Base-by-base conservation (phyloP, 2,888 invertebrate genomes). In the Calameuta filiformis region DNA sequence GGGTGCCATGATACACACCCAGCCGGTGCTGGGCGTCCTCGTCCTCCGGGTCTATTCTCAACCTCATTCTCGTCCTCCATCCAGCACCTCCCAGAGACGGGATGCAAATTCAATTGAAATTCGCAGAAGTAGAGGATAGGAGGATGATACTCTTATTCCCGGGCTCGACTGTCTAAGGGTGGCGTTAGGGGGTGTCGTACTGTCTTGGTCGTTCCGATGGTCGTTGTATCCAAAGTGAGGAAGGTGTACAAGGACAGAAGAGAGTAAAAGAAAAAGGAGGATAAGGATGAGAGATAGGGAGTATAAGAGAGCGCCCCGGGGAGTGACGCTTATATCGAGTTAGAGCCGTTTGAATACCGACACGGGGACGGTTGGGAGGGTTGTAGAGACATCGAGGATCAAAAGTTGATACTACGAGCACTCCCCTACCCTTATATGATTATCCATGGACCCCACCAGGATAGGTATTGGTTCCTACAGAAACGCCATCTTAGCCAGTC, bases 341-440 rank as follows among this genome's bases (percentile, higher is more conserved):
- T 90, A 90, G 88, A 87, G 86, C 83, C 89, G 89, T 91, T 91
- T 91, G 91, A 91, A 91, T 91, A 90, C 87, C 87, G 87, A 88
- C 79, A 73, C 79, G 78, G 68, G 15, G 68, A 9, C 34, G 75
- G 34, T 35, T 69, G 75, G 68, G 78, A 68, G 30, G 35, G n/a
- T 33, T 73, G 80, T 56, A 79, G 81, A 84, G 85, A 86, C 84
- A 85, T 81, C 85, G 83, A 81, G 87, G 87, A 87, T 89, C 85
- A 89, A 89, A 88, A 89, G 88, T 89, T 89, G 89, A 88, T 88
- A 86, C 82, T 81, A 77, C 79, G 76, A 80, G 79, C 80, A 69
- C 82, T 78, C 81, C 83, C 80, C 82, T 82, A 85, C 69, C 83
- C 84, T 89, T 85, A 90, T 87, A 86, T 83, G 89, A 90, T 90